phyloP scores from a whole-genome alignment of 2,797 vertebrate genomes.

The Rhinophrynus dorsalis region DNA sequence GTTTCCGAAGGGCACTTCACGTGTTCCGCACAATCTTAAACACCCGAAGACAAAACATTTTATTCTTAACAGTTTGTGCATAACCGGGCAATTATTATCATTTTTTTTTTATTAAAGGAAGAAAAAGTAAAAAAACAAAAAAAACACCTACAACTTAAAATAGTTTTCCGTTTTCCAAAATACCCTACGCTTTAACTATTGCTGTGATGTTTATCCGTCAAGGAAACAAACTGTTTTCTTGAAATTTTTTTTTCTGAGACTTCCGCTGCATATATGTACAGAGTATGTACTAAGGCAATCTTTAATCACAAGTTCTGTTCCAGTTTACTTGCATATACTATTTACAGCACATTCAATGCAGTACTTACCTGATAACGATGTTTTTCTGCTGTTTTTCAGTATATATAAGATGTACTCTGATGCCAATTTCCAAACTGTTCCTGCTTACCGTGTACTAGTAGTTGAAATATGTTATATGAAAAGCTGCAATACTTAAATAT shows the following conservation, averaged over 20 bases:
- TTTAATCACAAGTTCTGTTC: constrained; percentile 63
- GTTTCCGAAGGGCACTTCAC: neutral
- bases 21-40: neutral
- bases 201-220: constrained; percentile 63
- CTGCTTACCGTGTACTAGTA: constrained; percentile 69
- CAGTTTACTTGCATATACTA: constrained; percentile 61
- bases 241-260: constrained; percentile 18
- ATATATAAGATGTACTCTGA: constrained; percentile 64
- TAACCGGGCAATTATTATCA: constrained; percentile 50
- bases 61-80: neutral
- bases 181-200: constrained; percentile 44
- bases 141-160: too few relatives aligned
- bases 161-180: constrained; percentile 53
- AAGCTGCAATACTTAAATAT: constrained; percentile 72
- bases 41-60: constrained; percentile 1
- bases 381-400: constrained; percentile 59
- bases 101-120: constrained; percentile 20
- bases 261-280: constrained; percentile 55
- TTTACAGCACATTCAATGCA: constrained; percentile 63
- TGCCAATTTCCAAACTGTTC: constrained; percentile 67
- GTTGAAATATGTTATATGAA: constrained; percentile 68
- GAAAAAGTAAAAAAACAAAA: neutral
- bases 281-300: constrained; percentile 63
- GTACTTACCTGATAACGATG: constrained; percentile 56
- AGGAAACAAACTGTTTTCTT: constrained; percentile 49